Percentiles rank a stretch among this genome's conserved stretches.
Evolutionary conservation across 2,797 vertebrate species (phyloP).

Genomic region (Myripristis murdjan): DNA sequence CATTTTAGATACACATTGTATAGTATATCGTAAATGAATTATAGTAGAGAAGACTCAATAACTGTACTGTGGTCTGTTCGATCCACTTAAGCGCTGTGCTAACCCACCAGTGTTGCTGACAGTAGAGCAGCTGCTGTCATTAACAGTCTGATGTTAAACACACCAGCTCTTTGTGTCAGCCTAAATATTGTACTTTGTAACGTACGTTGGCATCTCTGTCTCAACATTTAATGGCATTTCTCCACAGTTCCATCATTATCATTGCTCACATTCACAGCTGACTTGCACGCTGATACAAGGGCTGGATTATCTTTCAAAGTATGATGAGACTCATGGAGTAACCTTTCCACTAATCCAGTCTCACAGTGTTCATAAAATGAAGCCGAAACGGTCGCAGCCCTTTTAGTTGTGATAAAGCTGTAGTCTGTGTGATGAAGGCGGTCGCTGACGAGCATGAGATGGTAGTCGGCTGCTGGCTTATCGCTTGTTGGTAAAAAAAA

Average conservation of each 20-base stretch:
- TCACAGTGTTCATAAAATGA: background rate
- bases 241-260: background rate
- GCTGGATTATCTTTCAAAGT: slow-evolving; percentile 2
- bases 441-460: background rate
- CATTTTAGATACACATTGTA: background rate
- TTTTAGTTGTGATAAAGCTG: background rate
- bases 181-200: background rate
- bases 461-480: background rate
- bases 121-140: slow-evolving; percentile 22
- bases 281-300: slow-evolving; percentile 28
- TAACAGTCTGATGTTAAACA: slow-evolving; percentile 20
- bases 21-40: background rate
- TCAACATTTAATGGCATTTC: background rate
- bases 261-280: background rate
- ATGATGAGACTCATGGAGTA: background rate
- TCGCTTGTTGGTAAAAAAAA: slow-evolving; percentile 12
- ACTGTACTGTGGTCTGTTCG: slow-evolving; percentile 7
- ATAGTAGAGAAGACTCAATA: background rate
- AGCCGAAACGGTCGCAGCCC: background rate
- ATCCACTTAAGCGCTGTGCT: slow-evolving; percentile 21
- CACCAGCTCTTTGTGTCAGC: slow-evolving; percentile 11
- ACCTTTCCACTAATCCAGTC: slow-evolving; percentile 12
- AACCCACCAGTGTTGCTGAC: slow-evolving; percentile 16
- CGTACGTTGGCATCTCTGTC: background rate
- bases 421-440: background rate